phyloP scores from a whole-genome alignment of 2,888 invertebrate genomes.

The Formica aserva region DNA sequence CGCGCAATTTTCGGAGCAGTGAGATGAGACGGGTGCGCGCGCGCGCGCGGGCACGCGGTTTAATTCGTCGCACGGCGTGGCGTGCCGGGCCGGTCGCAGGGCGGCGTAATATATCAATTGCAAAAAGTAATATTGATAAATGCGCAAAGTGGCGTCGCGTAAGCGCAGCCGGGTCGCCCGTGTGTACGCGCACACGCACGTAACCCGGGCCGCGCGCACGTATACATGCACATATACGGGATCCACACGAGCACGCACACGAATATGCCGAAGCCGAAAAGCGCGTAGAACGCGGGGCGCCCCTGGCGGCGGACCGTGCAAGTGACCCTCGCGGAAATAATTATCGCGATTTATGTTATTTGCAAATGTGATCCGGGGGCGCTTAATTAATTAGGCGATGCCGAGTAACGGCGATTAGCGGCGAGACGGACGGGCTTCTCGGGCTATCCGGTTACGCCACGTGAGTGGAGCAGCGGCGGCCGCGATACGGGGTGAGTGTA shows the following conservation, averaged over 20 bases:
- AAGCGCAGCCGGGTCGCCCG: conserved; percentile 62
- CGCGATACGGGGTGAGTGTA: conserved; percentile 70
- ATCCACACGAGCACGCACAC: not conserved
- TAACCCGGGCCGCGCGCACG: conserved; percentile 6
- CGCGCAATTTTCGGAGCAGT: conserved; percentile 17
- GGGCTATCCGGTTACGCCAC: conserved; percentile 63
- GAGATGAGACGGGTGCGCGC: not conserved
- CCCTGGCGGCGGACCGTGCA: conserved; percentile 73
- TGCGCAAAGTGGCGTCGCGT: conserved; percentile 76
- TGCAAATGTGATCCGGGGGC: conserved; percentile 77
- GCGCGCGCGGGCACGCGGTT: not conserved
- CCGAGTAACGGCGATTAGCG: conserved; percentile 66
- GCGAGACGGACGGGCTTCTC: conserved; percentile 50
- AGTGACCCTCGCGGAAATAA: conserved; percentile 79
- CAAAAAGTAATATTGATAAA: conserved; percentile 77
- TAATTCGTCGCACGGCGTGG: conserved; percentile 25
- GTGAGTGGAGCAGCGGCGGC: conserved; percentile 71
- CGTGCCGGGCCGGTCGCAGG: conserved; percentile 30
- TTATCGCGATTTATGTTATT: conserved; percentile 81
- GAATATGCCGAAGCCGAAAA: conserved; percentile 57
- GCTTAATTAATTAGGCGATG: conserved; percentile 74
- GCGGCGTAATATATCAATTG: conserved; percentile 61
- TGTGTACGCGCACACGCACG: conserved; percentile 38
- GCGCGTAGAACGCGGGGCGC: conserved; percentile 67
- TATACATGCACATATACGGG: conserved; percentile 15